A percentile compares a stretch with the other conserved stretches of the same genome.
Conservation (phyloP, 2,888 invertebrate genomes). For the Brachyptera putata region DNA sequence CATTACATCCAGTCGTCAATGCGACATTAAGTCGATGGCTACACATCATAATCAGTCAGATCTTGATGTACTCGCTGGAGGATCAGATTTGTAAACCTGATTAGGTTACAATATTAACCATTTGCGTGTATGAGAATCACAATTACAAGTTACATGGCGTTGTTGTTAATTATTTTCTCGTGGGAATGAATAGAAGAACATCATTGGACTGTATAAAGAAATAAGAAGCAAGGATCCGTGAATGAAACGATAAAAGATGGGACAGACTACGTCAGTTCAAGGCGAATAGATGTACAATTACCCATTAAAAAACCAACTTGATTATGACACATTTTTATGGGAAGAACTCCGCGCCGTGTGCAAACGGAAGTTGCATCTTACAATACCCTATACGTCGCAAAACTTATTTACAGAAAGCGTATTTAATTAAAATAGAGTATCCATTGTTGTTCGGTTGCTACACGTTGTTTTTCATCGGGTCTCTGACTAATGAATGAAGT, state of each 20-base stretch:
- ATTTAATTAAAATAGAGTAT: conserved; percentile 11
- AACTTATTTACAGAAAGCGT: background rate
- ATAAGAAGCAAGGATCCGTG: conserved; percentile 5
- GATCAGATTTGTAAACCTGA: too few relatives aligned
- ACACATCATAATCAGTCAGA: too few relatives aligned
- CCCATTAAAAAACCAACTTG: background rate
- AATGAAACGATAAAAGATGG: background rate
- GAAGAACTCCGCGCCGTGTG: background rate
- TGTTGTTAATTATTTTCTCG: conserved; percentile 22
- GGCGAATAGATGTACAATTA: background rate
- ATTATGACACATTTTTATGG: conserved; percentile 2
- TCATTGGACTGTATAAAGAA: too few relatives aligned
- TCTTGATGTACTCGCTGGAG: too few relatives aligned
- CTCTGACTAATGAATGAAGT: too few relatives aligned
- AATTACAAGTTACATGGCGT: conserved; percentile 5
- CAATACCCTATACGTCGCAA: too few relatives aligned
- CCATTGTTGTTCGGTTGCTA: background rate
- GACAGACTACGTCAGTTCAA: background rate
- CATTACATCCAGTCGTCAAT: too few relatives aligned
- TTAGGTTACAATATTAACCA: background rate
- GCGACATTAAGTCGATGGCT: too few relatives aligned
- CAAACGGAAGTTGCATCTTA: background rate
- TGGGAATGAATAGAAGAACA: too few relatives aligned
- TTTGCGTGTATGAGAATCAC: conserved; percentile 2
- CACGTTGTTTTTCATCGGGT: too few relatives aligned